Evolutionary conservation across 2,888 invertebrate species (phyloP).

Genomic region (Phasia obesa): DNA sequence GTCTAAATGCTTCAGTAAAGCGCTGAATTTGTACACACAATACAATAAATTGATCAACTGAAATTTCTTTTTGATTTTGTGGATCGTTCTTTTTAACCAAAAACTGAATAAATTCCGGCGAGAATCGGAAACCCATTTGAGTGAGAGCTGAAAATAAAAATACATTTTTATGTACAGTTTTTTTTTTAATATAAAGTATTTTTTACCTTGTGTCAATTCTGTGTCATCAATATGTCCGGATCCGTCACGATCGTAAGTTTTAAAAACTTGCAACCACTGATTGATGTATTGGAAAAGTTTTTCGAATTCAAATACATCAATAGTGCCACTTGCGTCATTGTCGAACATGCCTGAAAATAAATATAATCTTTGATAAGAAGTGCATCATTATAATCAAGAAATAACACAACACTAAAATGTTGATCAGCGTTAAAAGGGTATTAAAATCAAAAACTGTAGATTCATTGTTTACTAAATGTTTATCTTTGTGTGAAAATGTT

Average conservation of each 20-base stretch:
- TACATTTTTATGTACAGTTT: neutral
- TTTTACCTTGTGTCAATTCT: slow-evolving; percentile 89
- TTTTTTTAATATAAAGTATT: neutral
- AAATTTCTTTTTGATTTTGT: slow-evolving; percentile 85
- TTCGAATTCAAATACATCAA: slow-evolving; percentile 92
- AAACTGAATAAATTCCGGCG: slow-evolving; percentile 89
- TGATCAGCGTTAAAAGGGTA: no score
- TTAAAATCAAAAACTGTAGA: no score
- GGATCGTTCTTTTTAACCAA: slow-evolving; percentile 88
- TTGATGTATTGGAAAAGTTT: slow-evolving; percentile 93
- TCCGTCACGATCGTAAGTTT: slow-evolving; percentile 92
- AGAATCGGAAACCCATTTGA: slow-evolving; percentile 94
- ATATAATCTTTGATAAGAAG: no score
- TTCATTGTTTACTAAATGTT: no score
- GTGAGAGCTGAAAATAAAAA: slow-evolving; percentile 85
- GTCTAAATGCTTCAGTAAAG: slow-evolving; percentile 93
- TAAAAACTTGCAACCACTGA: slow-evolving; percentile 93
- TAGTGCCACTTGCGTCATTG: slow-evolving; percentile 91
- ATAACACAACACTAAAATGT: no score
- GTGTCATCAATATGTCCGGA: slow-evolving; percentile 92
- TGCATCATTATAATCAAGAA: no score
- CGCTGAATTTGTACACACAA: slow-evolving; percentile 94
- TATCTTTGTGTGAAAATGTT: neutral
- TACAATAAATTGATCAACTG: slow-evolving; percentile 94
- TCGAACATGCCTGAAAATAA: slow-evolving; percentile 91